A percentile compares a stretch with the other conserved stretches of the same genome.
Evolutionary conservation across 2,797 vertebrate species (phyloP).

Genomic region (Rhadinocentrus ornatus): DNA sequence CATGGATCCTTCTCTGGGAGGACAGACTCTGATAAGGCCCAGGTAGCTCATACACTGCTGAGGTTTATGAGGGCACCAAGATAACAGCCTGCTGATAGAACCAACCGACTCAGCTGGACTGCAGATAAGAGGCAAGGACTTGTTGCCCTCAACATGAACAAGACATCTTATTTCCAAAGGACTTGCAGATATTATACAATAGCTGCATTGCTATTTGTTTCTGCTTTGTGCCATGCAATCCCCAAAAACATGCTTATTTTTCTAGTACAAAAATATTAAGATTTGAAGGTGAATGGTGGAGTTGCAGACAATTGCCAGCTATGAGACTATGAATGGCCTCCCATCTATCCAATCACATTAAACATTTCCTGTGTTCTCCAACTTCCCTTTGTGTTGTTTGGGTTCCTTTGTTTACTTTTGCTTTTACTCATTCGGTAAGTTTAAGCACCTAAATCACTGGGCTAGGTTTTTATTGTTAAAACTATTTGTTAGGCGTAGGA

Average conservation of each 20-base stretch:
- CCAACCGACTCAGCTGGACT: slow-evolving; percentile 73
- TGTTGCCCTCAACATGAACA: slow-evolving; percentile 74
- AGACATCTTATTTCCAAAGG: slow-evolving; percentile 55
- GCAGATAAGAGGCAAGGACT: slow-evolving; percentile 81
- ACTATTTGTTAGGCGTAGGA: neutral
- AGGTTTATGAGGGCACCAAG: slow-evolving; percentile 75
- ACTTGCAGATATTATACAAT: slow-evolving; percentile 2
- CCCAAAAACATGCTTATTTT: neutral
- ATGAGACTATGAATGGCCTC: neutral
- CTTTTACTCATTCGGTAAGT: neutral
- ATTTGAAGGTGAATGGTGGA: neutral
- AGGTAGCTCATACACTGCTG: slow-evolving; percentile 75
- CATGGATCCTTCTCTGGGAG: slow-evolving; percentile 77
- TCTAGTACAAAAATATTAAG: neutral
- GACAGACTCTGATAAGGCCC: slow-evolving; percentile 78
- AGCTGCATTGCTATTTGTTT: neutral
- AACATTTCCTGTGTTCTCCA: neutral
- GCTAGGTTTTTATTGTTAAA: neutral
- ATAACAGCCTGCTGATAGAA: slow-evolving; percentile 79
- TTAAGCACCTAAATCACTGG: neutral
- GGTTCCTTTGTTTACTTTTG: slow-evolving; percentile 1
- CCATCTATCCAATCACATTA: neutral
- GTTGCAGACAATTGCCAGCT: neutral
- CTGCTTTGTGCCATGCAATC: neutral
- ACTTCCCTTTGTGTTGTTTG: neutral